phyloP scores from a whole-genome alignment of 2,888 invertebrate genomes.

The Muscina levida region DNA sequence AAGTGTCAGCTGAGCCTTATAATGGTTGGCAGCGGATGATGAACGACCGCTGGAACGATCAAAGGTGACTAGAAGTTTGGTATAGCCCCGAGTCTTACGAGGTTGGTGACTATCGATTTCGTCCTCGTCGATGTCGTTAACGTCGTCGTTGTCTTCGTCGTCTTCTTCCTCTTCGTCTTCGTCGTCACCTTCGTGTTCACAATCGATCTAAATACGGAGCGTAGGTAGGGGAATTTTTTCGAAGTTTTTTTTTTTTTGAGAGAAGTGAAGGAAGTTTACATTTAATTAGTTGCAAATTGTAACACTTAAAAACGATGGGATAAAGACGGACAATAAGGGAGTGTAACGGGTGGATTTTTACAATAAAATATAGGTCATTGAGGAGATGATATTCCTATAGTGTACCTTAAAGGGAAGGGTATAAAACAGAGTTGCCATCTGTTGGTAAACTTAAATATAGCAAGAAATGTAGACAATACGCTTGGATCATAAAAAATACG shows the following conservation, averaged over 20 bases:
- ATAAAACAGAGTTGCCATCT: slow-evolving; percentile 49
- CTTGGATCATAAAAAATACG: no score
- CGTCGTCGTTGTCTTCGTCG: slow-evolving; percentile 70
- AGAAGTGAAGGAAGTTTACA: slow-evolving; percentile 47
- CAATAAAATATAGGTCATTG: not conserved
- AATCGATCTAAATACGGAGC: slow-evolving; percentile 68
- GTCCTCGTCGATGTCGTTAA: slow-evolving; percentile 67
- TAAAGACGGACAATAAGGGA: not conserved
- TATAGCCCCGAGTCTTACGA: slow-evolving; percentile 69
- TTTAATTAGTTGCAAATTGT: not conserved
- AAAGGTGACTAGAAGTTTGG: slow-evolving; percentile 68
- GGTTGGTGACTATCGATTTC: slow-evolving; percentile 71
- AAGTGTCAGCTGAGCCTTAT: slow-evolving; percentile 66
- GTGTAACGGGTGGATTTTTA: not conserved
- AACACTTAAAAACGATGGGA: not conserved
- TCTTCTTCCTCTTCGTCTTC: slow-evolving; percentile 74
- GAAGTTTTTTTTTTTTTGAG: not conserved
- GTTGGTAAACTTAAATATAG: not conserved
- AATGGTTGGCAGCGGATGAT: slow-evolving; percentile 68
- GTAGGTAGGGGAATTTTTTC: not conserved
- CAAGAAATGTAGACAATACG: no score
- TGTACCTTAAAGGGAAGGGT: slow-evolving; percentile 40
- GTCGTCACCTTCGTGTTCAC: slow-evolving; percentile 76
- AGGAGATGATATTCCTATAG: not conserved
- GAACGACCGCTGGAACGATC: slow-evolving; percentile 61